Conservation (phyloP, 2,888 invertebrate genomes). For the Morpho helenor region DNA sequence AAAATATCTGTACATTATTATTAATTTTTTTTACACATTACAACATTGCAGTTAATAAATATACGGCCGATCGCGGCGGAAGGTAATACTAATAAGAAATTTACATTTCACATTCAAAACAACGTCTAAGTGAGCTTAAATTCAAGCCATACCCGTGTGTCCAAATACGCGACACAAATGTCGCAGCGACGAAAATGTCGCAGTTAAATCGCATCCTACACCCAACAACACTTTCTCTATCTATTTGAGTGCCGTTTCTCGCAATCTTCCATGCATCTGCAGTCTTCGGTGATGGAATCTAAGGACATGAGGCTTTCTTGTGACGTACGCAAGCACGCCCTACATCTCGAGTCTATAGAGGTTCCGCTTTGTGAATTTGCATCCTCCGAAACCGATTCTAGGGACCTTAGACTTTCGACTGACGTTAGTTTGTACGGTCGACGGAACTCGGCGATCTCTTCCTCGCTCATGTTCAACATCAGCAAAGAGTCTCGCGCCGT, state of each 20-base stretch:
- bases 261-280: constrained; percentile 51
- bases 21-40: constrained; percentile 12
- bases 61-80: constrained; percentile 5
- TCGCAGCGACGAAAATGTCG: constrained; percentile 18
- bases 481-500: constrained; percentile 68
- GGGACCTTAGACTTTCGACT: constrained; percentile 60
- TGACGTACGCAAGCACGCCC: constrained; percentile 58
- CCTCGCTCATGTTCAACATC: constrained; percentile 70
- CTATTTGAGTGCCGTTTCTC: constrained; percentile 56
- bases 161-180: constrained; percentile 5
- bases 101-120: constrained; percentile 2
- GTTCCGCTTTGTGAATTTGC: constrained; percentile 66
- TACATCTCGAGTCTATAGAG: constrained; percentile 62
- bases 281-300: constrained; percentile 69
- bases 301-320: constrained; percentile 71
- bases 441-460: constrained; percentile 67
- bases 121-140: constrained; percentile 6
- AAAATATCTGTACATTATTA: constrained; percentile 27
- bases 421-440: constrained; percentile 66
- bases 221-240: constrained; percentile 27
- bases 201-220: not conserved
- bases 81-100: constrained; percentile 15
- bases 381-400: constrained; percentile 72
- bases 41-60: constrained; percentile 15
- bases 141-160: constrained; percentile 20